Percentiles rank a stretch among this genome's conserved stretches.
Evolutionary conservation across 2,888 invertebrate genomes (phyloP).

Genomic region (Nymphalis urticae): DNA sequence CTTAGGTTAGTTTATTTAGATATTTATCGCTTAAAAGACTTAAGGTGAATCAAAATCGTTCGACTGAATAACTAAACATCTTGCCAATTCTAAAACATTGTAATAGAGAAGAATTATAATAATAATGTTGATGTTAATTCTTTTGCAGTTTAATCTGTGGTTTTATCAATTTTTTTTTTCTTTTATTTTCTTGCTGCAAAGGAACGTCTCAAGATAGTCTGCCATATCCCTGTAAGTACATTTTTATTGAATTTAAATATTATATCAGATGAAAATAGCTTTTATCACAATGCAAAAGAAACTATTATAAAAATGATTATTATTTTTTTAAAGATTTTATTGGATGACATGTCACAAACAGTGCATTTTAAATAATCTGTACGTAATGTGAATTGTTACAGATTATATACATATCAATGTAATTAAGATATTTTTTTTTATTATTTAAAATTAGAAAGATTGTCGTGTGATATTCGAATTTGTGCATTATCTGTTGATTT

Average conservation of each 20-base stretch:
- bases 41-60: conserved; percentile 35
- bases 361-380: conserved; percentile 24
- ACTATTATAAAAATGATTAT: conserved; percentile 38
- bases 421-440: conserved; percentile 25
- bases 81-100: conserved; percentile 63
- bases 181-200: conserved; percentile 64
- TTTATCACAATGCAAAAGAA: conserved; percentile 2
- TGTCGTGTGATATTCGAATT: conserved; percentile 57
- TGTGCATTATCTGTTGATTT: conserved; percentile 52
- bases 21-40: conserved; percentile 35
- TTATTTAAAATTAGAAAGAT: conserved; percentile 26
- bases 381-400: conserved; percentile 20
- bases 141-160: conserved; percentile 32
- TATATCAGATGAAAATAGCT: conserved; percentile 14
- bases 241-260: conserved; percentile 25
- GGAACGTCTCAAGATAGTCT: conserved; percentile 84
- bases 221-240: conserved; percentile 84
- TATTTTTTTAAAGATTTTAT: conserved; percentile 48
- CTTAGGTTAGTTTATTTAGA: conserved; percentile 3
- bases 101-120: no score
- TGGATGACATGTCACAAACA: conserved; percentile 28
- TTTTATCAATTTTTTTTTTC: conserved; percentile 46
- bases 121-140: no score
- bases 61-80: conserved; percentile 66
- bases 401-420: conserved; percentile 31